Percentiles rank a stretch among this genome's conserved stretches.
phyloP scores from a whole-genome alignment of 2,888 invertebrate genomes.

The Microctonus aethiopoides region DNA sequence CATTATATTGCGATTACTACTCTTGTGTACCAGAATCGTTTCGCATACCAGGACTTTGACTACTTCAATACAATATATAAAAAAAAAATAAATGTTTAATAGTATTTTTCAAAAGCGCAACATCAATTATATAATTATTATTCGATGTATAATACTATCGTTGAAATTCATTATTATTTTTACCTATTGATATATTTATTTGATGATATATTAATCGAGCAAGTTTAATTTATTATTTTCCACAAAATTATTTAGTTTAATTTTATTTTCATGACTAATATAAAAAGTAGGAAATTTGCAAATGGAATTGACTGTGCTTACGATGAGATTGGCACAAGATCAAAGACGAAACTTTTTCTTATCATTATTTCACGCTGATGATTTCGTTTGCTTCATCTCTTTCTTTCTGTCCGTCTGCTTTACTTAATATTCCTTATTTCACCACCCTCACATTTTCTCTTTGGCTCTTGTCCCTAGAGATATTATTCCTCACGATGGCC shows the following conservation, averaged over 20 bases:
- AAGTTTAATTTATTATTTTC: no score
- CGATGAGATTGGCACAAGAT: neutral
- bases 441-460: neutral
- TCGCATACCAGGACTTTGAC: neutral
- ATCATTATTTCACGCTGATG: neutral
- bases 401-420: neutral
- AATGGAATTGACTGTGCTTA: slow-evolving; percentile 1
- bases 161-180: no score
- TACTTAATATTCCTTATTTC: neutral
- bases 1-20: neutral
- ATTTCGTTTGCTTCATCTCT: neutral
- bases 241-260: no score
- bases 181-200: no score
- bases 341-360: slow-evolving; percentile 1
- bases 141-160: no score
- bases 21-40: neutral
- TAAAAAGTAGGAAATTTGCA: neutral
- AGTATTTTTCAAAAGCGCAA: neutral
- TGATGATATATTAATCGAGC: no score
- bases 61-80: neutral
- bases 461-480: neutral
- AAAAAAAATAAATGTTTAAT: neutral
- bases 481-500: slow-evolving; percentile 23
- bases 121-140: neutral
- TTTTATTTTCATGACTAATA: no score